Evolutionary conservation across 2,888 invertebrate genomes (phyloP), one percentile per base, ranked within the genome.

Genomic region (Drosophila mulleri): DNA sequence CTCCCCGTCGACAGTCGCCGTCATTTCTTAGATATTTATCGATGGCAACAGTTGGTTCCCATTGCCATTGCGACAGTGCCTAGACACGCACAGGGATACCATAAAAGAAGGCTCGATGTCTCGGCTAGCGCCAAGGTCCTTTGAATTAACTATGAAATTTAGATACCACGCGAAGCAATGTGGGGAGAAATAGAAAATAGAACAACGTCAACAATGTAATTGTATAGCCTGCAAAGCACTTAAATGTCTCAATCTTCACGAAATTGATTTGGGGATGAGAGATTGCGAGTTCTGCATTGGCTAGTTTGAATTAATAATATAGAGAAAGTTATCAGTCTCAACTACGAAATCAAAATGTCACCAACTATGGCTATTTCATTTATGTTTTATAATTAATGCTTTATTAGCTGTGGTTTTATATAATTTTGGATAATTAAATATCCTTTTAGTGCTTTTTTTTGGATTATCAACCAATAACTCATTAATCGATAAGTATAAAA

Each of bases 1-100:
- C 41, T 4, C 35, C 35, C 65, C 35, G 16, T 18, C 32, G 41
- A 50, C 32, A 56, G 23, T 37, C 39, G 59, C 35, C 72, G 41
- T 62, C 67, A 62, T 67, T 67, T 60, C 70, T 41, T 9, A 64
- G 78, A 63, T 78, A 65, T 64, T 78, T 74, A 70, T 61, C 45
- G 70, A 39, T 66, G 71, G 76, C 79, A 77, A 77, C 76, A 77
- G 79, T 77, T 77, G 76, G 79, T 77, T 79, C 42, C 16, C 68
- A 57, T 50, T 67, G 59, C 32, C 59, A 59, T 52, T 63, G 72
- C 44, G 37, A 37, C 37, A 39, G 16, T 16, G 37, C 37, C n/a
- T 41, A 57, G 76, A 65, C 76, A 76, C 79, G 75, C 75, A 75
- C 65, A 48, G 63, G 77, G 72, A 53, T 53, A 52, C 56, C 20